A percentile compares a stretch with the other conserved stretches of the same genome.
Evolutionary conservation across 2,797 vertebrate species (phyloP).

Genomic region (Gallinago solitaria): DNA sequence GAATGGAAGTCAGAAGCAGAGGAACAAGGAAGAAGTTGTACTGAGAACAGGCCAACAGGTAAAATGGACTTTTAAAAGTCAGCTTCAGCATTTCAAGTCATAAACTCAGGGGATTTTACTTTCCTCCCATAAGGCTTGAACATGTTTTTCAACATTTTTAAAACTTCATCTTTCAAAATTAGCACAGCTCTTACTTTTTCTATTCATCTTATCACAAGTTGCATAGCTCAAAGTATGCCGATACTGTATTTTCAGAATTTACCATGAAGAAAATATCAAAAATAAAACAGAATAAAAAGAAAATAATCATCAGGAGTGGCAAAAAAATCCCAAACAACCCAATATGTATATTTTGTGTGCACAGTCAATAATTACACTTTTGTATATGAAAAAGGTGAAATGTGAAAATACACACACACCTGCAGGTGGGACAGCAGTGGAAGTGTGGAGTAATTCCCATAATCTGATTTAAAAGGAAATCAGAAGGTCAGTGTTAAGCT

Average conservation of each 20-base stretch:
- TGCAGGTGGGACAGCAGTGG: background rate
- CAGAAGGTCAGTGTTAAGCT: background rate
- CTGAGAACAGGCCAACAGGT: background rate
- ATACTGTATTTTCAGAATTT: background rate
- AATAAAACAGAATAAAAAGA: background rate
- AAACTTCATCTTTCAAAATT: background rate
- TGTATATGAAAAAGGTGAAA: background rate
- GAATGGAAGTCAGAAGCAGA: background rate
- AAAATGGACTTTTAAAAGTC: background rate
- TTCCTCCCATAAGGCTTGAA: background rate
- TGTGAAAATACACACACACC: background rate
- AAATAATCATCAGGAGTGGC: background rate
- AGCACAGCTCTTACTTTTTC: background rate
- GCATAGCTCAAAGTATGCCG: background rate
- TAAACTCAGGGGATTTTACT: background rate
- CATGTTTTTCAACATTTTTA: background rate
- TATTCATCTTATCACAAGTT: background rate
- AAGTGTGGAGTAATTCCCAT: background rate
- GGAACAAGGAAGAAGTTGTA: background rate
- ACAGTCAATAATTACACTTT: background rate
- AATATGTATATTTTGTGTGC: background rate
- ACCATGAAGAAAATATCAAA: background rate
- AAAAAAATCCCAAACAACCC: background rate
- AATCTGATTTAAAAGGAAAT: background rate
- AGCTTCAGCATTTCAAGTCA: background rate